These are phyloP conservation scores for Okapia johnstoni DNA, from an alignment of 2,113 vertebrate genomes.

Conservation along the genomic window DNA sequence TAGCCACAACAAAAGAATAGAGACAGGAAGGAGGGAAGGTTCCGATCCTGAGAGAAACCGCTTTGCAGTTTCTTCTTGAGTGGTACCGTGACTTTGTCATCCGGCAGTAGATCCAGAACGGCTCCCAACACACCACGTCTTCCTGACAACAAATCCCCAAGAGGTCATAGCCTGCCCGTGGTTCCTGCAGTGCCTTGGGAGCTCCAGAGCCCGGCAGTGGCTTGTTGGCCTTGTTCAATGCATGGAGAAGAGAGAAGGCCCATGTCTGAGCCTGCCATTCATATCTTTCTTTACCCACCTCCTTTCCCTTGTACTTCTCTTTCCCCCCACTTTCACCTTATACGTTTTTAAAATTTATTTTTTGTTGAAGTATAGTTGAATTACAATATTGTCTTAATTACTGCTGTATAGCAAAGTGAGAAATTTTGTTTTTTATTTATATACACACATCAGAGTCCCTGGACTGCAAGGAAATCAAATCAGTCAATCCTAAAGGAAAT, in stretches of 20 bases:
- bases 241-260: not conserved
- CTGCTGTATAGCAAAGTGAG: not conserved
- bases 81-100: too few relatives aligned
- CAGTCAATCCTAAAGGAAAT: too few relatives aligned
- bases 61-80: too few relatives aligned
- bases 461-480: too few relatives aligned
- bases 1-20: too few relatives aligned
- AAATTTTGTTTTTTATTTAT: not conserved
- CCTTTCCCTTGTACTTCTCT: not conserved
- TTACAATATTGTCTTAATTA: not conserved
- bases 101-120: too few relatives aligned
- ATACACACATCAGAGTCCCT: not conserved
- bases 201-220: not conserved
- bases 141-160: not conserved
- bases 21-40: too few relatives aligned
- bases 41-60: too few relatives aligned
- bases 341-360: not conserved
- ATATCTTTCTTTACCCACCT: not conserved
- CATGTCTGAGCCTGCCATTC: not conserved
- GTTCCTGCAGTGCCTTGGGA: fast-evolving
- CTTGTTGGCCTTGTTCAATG: not conserved
- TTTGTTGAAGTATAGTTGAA: not conserved
- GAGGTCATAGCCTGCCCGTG: fast-evolving
- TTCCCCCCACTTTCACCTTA: not conserved
- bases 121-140: not conserved